These are phyloP conservation scores for Perca fluviatilis DNA, from an alignment of 2,113 vertebrate genomes.

Conservation along the genomic window DNA sequence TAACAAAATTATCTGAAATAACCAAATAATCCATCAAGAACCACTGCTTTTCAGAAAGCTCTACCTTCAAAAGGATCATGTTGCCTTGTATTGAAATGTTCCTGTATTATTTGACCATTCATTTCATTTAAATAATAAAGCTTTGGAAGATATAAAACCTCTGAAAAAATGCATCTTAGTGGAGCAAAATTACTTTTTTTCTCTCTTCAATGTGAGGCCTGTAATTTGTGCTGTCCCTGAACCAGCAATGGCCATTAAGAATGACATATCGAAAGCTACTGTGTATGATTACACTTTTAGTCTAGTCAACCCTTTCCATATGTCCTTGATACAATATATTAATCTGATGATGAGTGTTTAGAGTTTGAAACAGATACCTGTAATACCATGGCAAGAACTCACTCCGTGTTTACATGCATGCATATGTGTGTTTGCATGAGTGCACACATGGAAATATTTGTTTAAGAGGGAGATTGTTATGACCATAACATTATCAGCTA, in stretches of 20 bases:
- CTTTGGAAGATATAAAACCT: conserved; percentile 46
- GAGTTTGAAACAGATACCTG: conserved; percentile 1
- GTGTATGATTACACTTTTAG: conserved; percentile 25
- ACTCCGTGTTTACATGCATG: background rate
- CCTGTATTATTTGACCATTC: conserved; percentile 69
- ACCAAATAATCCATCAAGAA: conserved; percentile 72
- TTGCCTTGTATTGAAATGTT: conserved; percentile 73
- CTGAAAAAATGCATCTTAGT: conserved; percentile 54
- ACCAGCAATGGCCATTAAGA: conserved; percentile 41
- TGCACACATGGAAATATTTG: conserved; percentile 43
- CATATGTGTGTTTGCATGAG: background rate
- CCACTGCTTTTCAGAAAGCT: conserved; percentile 65
- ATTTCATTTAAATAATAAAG: conserved; percentile 54
- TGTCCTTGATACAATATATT: conserved; percentile 37
- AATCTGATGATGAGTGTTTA: conserved; percentile 25
- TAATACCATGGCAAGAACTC: background rate
- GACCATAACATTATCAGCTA: conserved; percentile 53
- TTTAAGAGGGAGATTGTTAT: conserved; percentile 55
- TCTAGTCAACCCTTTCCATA: conserved; percentile 14
- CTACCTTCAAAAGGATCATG: conserved; percentile 71
- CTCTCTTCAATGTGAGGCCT: conserved; percentile 23
- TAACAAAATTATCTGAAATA: conserved; percentile 69
- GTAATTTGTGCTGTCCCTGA: conserved; percentile 69
- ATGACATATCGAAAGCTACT: conserved; percentile 42
- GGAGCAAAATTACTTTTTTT: conserved; percentile 63